Evolutionary conservation across 92 coral and sea anemone species (phyloP).

Genomic region (Meandrina meandrites): DNA sequence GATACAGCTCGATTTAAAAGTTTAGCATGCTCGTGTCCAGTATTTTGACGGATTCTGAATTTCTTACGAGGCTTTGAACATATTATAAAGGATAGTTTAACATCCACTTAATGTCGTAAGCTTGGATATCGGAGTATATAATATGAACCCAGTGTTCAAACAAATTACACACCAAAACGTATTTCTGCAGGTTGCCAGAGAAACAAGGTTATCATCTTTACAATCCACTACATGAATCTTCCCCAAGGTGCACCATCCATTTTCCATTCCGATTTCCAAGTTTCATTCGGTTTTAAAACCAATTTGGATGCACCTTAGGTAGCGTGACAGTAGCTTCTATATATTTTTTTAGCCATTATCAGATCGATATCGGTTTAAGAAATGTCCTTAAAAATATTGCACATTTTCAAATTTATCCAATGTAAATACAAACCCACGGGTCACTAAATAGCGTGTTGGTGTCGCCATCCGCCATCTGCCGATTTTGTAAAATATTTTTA

Average conservation of each 20-base stretch:
- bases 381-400: constrained; percentile 5
- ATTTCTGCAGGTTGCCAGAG: not conserved
- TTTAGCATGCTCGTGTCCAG: not conserved
- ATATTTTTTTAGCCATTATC: not conserved
- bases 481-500: not conserved
- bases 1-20: not conserved
- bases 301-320: too few relatives aligned
- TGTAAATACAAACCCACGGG: not conserved
- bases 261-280: not conserved
- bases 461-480: not conserved
- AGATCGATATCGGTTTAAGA: constrained; percentile 22
- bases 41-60: not conserved
- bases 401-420: not conserved
- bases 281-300: not conserved
- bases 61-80: not conserved
- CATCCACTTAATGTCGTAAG: not conserved
- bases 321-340: not conserved
- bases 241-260: not conserved
- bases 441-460: not conserved
- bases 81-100: not conserved
- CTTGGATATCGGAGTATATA: not conserved
- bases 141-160: not conserved
- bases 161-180: not conserved
- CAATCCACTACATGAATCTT: not conserved
- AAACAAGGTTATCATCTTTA: not conserved